Percentiles rank a stretch among this genome's conserved stretches.
phyloP scores from a whole-genome alignment of 2,888 invertebrate genomes.

The Abrostola tripartita region DNA sequence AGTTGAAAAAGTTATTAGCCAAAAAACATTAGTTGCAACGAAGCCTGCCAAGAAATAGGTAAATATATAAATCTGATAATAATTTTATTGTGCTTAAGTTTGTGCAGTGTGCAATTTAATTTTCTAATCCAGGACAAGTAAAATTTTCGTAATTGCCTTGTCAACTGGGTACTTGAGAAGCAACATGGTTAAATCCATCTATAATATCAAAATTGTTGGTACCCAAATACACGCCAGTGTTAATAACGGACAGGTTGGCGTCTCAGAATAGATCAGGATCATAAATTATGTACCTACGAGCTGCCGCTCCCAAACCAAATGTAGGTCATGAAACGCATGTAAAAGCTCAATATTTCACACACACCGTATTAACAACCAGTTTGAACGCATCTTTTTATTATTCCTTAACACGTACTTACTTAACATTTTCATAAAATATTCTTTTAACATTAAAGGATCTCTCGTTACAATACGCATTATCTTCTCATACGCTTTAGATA shows the following conservation, averaged over 20 bases:
- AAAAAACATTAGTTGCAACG: background rate
- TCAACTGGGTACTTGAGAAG: background rate
- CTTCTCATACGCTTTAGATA: too few species aligned
- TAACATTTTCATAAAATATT: too few species aligned
- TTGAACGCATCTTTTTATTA: conserved; percentile 16
- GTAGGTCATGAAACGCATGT: conserved; percentile 61
- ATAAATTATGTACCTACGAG: conserved; percentile 68
- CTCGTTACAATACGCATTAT: too few species aligned
- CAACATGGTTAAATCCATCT: conserved; percentile 16
- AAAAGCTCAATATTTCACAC: conserved; percentile 40
- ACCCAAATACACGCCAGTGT: conserved; percentile 25
- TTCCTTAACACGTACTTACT: background rate
- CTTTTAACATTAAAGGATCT: too few species aligned
- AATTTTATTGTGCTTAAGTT: background rate
- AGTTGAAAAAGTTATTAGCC: background rate
- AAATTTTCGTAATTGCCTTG: background rate
- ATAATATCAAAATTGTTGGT: conserved; percentile 4
- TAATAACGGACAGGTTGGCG: conserved; percentile 38
- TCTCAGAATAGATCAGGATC: conserved; percentile 59
- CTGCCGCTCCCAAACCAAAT: conserved; percentile 61
- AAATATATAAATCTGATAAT: background rate
- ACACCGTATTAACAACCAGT: conserved; percentile 21
- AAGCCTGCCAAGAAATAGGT: background rate
- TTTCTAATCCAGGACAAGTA: background rate
- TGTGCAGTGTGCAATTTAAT: background rate